Evolutionary conservation across 2,797 vertebrate genomes (phyloP).

Genomic region (Brachyrhaphis roseni): DNA sequence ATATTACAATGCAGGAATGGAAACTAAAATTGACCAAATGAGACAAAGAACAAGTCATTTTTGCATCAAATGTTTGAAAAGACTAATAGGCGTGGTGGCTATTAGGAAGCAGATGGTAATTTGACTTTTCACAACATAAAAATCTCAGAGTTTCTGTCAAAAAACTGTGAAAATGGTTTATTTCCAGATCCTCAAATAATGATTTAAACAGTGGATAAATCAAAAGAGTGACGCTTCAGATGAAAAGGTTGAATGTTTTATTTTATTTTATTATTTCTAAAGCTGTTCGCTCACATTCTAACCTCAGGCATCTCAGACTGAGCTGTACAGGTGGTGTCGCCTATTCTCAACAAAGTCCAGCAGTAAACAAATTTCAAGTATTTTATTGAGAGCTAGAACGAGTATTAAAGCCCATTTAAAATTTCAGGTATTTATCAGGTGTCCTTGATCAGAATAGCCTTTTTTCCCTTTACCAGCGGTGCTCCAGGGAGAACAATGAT

Average conservation of each 20-base stretch:
- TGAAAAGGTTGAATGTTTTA: not conserved
- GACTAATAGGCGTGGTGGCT: not conserved
- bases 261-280: too few species aligned
- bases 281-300: not conserved
- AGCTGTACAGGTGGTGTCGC: not conserved
- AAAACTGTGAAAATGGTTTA: not conserved
- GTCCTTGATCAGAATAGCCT: conserved; percentile 18
- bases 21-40: not conserved
- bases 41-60: not conserved
- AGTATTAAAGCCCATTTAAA: conserved; percentile 17
- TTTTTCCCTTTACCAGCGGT: not conserved
- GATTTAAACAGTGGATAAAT: not conserved
- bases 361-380: not conserved
- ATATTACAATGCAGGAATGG: not conserved
- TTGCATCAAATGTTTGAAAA: not conserved
- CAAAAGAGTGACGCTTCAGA: not conserved
- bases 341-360: not conserved
- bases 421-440: conserved; percentile 35
- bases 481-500: conserved; percentile 1
- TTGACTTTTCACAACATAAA: not conserved
- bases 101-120: too few species aligned
- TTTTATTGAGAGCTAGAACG: not conserved
- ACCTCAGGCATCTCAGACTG: not conserved
- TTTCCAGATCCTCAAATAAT: not conserved
- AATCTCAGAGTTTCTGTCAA: not conserved